Base-by-base conservation (phyloP, 2,113 vertebrate species). In the Centropus bengalensis region DNA sequence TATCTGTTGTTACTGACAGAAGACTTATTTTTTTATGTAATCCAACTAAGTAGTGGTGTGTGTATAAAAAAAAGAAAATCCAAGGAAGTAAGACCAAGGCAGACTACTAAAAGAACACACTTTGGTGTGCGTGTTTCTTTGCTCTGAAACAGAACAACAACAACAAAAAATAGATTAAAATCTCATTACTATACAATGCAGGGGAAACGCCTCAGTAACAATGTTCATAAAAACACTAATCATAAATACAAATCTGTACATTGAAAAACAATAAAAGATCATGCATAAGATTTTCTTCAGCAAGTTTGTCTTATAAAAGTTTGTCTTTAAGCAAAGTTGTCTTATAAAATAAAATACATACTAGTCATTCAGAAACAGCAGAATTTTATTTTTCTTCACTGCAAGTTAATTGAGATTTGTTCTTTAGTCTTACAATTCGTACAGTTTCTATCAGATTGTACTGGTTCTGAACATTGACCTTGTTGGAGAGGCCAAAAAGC, bases 391-490 rank as follows among this genome's bases (percentile, higher is more conserved):
- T 78, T 78, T 68, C 9, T 71, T 87, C 6, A 24, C 24, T 63
- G 8, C 12, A 44, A 49, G 20, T 45, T 71, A 63, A 59, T 32
- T 40, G 52, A 79, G 38, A 45, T n/a, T 44, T 45, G 4, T 2
- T 15, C 28, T 47, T 73, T 18, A 47, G 12, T 10, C 1, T 1
- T 49, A 23, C 13, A 17, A 1, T 33, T 69, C 16, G 28, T 54
- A 15, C 0, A 1, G 7, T 45, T 71, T 2, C 10, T 75, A 6
- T 62, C 42, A 55, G 27, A 85, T 3, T 5, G 1, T 24, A 17
- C 18, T 71, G 47, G 7, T 63, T 94, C 47, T 63, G 14, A 63
- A 32, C 8, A 49, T 5, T 20, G 38, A n/a, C 7, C 32, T 63
- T 44, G 8, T 47, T 66, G 28, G 51, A 52, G 70, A 62, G 26